Base-by-base conservation (phyloP, 2,797 vertebrate species). In the Gymnocypris eckloni region DNA sequence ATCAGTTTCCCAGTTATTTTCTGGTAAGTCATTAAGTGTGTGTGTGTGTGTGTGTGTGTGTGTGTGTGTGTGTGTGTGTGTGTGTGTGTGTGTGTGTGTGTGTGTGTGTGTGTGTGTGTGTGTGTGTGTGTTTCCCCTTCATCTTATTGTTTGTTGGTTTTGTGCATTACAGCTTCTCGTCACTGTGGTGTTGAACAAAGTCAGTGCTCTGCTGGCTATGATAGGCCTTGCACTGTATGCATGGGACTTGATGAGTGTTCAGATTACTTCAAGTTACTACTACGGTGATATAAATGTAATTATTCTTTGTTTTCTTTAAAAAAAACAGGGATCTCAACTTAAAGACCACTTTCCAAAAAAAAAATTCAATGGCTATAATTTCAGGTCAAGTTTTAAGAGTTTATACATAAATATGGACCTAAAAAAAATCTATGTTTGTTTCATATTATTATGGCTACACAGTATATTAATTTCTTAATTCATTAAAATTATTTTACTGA, bases 1-100 rank as follows among this genome's bases (percentile, higher is more conserved):
- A 93, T 83, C 92, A 82, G 90, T 91, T 48, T 80, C 93, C 94
- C 1, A 95, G 92, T 88, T 91, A 87, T 16, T 94, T 92, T 86
- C 75, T 95, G 93, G 95, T 96, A 89, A 94, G 95, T 91, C 20
- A 4, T 41, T n/a, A 41, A 12, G 0, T 52, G 0, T 52, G 2
- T 52, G 6, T 18, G 6, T 52, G 28, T 33, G 28, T 33, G 28
- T 33, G 28, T 33, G 28, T 33, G 28, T 33, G 28, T 33, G 28
- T 33, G 28, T 33, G 28, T 33, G 28, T 33, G 28, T 33, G 28
- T 33, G 28, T 28, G 28, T 28, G 28, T 28, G 28, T 28, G 28
- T 28, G 28, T 28, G 28, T 28, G 25, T 28, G 25, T 28, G 25
- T 28, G 25, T 28, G 25, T 28, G 25, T 28, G 25, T 28, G 25